phyloP scores from a whole-genome alignment of 1,140 invertebrate species.

The Drosophila arizonae region DNA sequence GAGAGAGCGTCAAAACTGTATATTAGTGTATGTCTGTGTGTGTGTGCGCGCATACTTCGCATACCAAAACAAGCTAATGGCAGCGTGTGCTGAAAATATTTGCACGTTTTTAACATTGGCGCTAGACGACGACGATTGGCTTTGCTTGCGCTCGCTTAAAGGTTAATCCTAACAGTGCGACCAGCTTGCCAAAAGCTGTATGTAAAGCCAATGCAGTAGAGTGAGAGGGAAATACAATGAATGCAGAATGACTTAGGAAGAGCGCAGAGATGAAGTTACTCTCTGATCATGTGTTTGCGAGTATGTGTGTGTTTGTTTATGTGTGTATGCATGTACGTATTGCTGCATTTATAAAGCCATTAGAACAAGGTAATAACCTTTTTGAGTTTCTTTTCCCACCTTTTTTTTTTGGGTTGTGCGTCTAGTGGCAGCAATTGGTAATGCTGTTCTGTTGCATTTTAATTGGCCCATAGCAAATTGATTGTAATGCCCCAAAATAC shows the following conservation, averaged over 20 bases:
- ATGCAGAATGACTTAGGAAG: neutral
- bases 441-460: neutral
- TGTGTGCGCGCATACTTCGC: slow-evolving; percentile 47
- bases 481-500: slow-evolving; percentile 21
- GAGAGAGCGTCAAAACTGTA: slow-evolving; percentile 18
- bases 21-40: slow-evolving; percentile 11
- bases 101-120: slow-evolving; percentile 65
- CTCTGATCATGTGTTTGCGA: neutral
- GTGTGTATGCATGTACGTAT: no score
- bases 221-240: neutral
- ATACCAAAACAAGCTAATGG: slow-evolving; percentile 62
- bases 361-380: slow-evolving; percentile 34
- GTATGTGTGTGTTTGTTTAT: neutral
- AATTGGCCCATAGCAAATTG: slow-evolving; percentile 26
- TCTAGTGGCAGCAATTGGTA: neutral
- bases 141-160: slow-evolving; percentile 30
- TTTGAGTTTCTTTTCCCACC: slow-evolving; percentile 4
- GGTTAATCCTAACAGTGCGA: slow-evolving; percentile 34
- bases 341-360: slow-evolving; percentile 43
- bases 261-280: neutral
- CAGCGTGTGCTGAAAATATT: slow-evolving; percentile 70
- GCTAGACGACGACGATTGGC: slow-evolving; percentile 29
- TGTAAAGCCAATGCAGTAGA: neutral
- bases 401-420: neutral
- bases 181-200: slow-evolving; percentile 13